Base-by-base conservation (phyloP, 2,113 vertebrate species). In the Crotalus viridis region DNA sequence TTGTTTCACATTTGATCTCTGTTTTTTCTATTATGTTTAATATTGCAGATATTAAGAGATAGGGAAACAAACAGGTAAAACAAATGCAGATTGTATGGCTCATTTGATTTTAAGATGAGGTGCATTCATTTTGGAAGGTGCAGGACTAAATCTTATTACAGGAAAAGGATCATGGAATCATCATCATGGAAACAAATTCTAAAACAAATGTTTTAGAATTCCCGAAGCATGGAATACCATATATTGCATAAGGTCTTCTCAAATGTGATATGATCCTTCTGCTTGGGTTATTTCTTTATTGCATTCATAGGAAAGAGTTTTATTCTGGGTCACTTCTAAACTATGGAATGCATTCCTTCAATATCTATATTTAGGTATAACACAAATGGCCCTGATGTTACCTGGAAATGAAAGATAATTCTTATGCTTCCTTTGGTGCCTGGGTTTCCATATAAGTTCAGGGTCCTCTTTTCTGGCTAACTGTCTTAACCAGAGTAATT, bases 111-210 rank as follows among this genome's bases (percentile, higher is more conserved):
- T 90, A 93, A 17, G 87, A 89, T 90, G 48, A 85, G 51, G 6
- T 88, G 87, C 93, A 95, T 64, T 86, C 93, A 33, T 93, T 96
- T 93, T 95, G 94, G 92, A 94, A 93, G 91, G 85, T 89, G 74
- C 39, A 95, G 93, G 90, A 10, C 46, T 94, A 89, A 95, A 88
- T 91, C 52, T 92, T 81, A 24, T 94, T 90, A 2, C 69, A 92
- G 85, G 81, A 59, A 87, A 94, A 17, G 91, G 88, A 95, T 95
- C 74, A 89, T 87, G 81, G 95, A 95, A 94, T 94, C 91, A 94
- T 52, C 51, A 92, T 95, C 94, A 93, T 95, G 90, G 46, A 57
- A 94, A 46, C 4, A 46, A 94, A 96, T 85, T 86, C n/a, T 93
- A 74, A 17, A 95, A 89, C 43, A 94, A 91, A 94, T 92, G 91